These are phyloP conservation scores for Monodelphis domestica DNA, from an alignment of 2,797 vertebrate species.

Conservation along the genomic window DNA sequence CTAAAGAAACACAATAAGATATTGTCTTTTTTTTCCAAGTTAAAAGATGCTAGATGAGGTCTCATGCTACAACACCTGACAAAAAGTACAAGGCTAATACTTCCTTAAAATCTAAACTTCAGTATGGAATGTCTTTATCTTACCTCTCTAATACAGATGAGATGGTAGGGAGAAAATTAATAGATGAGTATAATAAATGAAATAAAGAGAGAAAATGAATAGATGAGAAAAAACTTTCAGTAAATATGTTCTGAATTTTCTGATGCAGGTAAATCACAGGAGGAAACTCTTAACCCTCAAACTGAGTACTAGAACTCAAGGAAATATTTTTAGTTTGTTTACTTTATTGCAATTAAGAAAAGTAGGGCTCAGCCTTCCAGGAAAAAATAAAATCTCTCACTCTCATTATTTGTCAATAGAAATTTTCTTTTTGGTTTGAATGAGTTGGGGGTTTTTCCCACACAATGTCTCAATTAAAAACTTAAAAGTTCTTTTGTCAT, in stretches of 20 bases:
- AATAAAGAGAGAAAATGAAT: no score
- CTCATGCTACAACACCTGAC: neutral
- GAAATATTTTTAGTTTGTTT: neutral
- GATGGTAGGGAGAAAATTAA: neutral
- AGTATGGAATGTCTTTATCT: neutral
- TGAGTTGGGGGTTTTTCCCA: no score
- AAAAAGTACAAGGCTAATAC: neutral
- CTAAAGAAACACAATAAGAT: no score
- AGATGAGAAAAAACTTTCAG: neutral
- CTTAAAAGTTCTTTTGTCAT: no score
- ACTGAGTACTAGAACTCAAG: neutral
- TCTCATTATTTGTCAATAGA: neutral
- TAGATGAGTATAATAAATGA: no score
- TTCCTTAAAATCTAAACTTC: conserved; percentile 8
- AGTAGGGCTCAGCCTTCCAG: neutral
- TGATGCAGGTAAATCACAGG: neutral
- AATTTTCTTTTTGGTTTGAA: neutral
- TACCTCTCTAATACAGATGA: neutral
- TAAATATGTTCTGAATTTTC: neutral
- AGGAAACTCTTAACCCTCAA: neutral
- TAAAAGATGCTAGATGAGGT: no score
- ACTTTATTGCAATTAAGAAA: neutral
- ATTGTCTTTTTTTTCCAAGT: no score
- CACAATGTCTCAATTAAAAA: no score
- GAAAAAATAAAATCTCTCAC: neutral